A percentile compares a stretch with the other conserved stretches of the same genome.
phyloP scores from a whole-genome alignment of 2,888 invertebrate genomes.

The Matsumyia berberina region DNA sequence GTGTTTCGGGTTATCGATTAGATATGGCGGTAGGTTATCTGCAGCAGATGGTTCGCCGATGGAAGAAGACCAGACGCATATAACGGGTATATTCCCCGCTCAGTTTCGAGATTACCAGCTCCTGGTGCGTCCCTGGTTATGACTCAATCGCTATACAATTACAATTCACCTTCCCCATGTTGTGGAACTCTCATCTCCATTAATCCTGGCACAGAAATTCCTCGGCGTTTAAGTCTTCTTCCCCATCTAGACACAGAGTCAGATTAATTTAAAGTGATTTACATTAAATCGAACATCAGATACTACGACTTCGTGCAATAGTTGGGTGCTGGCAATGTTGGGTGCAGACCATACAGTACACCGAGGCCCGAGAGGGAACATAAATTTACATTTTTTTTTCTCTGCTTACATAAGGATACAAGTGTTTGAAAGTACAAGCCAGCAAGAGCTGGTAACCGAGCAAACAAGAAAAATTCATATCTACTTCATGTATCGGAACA shows the following conservation, averaged over 20 bases:
- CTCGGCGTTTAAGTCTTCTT: neutral
- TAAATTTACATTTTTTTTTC: slow-evolving; percentile 43
- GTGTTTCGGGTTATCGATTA: too few species aligned
- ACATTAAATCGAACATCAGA: slow-evolving; percentile 73
- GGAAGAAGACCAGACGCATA: too few species aligned
- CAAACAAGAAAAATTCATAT: slow-evolving; percentile 64
- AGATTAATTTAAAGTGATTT: slow-evolving; percentile 72
- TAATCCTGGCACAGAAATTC: slow-evolving; percentile 1
- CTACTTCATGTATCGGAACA: slow-evolving; percentile 62
- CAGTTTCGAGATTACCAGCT: too few species aligned
- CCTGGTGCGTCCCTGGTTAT: too few species aligned
- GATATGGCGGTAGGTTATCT: neutral
- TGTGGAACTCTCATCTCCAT: slow-evolving; percentile 43
- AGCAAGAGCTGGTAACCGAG: slow-evolving; percentile 7
- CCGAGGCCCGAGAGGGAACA: slow-evolving; percentile 47
- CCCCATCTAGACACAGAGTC: neutral
- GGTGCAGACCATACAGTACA: slow-evolving; percentile 48
- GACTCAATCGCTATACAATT: slow-evolving; percentile 27
- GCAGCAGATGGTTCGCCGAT: neutral
- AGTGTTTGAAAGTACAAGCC: slow-evolving; percentile 40
- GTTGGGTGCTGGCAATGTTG: slow-evolving; percentile 50
- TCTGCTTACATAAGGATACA: slow-evolving; percentile 42
- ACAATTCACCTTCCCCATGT: slow-evolving; percentile 12
- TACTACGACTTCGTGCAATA: slow-evolving; percentile 69
- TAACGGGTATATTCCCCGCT: too few species aligned